Conservation (phyloP, 2,113 vertebrate species). For the Bucco capensis region DNA sequence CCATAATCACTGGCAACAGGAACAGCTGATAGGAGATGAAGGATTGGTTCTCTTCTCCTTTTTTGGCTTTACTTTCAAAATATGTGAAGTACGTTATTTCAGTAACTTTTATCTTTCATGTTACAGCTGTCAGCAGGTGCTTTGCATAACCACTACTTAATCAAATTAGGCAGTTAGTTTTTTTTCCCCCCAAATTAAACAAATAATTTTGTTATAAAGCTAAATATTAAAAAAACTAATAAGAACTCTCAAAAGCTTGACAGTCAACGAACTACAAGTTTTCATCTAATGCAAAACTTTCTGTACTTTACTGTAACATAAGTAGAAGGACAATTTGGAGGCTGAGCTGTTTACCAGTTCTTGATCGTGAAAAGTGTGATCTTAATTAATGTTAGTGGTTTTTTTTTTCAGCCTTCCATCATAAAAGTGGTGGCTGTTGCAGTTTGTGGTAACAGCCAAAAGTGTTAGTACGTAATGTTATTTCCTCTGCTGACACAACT, state of each 20-base stretch:
- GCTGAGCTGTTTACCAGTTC: constrained; percentile 37
- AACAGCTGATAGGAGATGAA: constrained; percentile 56
- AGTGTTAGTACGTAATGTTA: not conserved
- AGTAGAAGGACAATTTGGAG: constrained; percentile 24
- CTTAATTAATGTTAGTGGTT: constrained; percentile 50
- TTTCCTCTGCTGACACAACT: not conserved
- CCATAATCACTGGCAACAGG: constrained; percentile 65
- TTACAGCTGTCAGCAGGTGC: not conserved
- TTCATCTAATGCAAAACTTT: constrained; percentile 21
- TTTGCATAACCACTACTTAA: constrained; percentile 27
- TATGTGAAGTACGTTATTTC: not conserved
- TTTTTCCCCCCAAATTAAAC: not conserved
- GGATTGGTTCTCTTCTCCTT: constrained; percentile 21
- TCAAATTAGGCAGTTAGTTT: constrained; percentile 8
- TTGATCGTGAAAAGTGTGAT: constrained; percentile 31
- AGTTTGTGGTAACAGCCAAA: not conserved
- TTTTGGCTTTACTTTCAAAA: constrained; percentile 24
- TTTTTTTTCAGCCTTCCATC: not conserved
- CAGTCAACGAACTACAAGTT: constrained; percentile 34
- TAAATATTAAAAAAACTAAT: constrained; percentile 30
- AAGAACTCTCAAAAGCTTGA: constrained; percentile 57
- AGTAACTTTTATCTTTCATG: not conserved
- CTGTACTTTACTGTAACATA: not conserved
- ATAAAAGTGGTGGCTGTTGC: not conserved
- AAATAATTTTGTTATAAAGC: constrained; percentile 12